Conservation (phyloP, 2,113 vertebrate species). For the Misgurnus mizolepis region DNA sequence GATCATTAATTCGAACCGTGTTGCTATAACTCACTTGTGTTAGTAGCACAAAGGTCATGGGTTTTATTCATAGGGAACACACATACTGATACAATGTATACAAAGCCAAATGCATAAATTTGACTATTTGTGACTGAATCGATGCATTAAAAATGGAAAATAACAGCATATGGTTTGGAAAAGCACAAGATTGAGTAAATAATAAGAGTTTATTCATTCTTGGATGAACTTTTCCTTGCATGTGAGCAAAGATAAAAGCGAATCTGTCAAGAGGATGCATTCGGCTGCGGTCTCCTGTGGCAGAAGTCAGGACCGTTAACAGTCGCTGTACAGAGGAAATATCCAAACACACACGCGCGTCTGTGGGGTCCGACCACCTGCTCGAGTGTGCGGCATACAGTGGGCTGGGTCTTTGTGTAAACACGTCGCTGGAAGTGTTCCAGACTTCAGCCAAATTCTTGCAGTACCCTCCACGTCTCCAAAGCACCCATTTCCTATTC, state of each 20-base stretch:
- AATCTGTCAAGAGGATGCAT: slow-evolving; percentile 12
- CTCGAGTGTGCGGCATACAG: slow-evolving; percentile 40
- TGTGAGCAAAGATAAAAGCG: not conserved
- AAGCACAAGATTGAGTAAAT: no score
- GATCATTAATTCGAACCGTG: no score
- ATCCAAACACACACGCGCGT: slow-evolving; percentile 29
- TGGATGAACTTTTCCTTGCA: not conserved
- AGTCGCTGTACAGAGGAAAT: slow-evolving; percentile 19
- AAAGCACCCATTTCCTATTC: slow-evolving; percentile 6
- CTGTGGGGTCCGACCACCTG: slow-evolving; percentile 56
- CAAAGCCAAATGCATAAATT: no score
- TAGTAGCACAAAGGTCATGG: no score
- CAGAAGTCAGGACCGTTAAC: slow-evolving; percentile 35
- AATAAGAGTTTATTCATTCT: no score
- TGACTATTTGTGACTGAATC: no score
- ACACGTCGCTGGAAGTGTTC: slow-evolving; percentile 47
- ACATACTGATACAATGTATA: no score
- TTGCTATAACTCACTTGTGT: no score
- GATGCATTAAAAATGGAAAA: no score
- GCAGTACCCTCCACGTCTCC: not conserved
- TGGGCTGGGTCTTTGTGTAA: slow-evolving; percentile 39
- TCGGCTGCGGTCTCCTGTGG: slow-evolving; percentile 38
- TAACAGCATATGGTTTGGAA: no score
- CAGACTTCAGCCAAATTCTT: slow-evolving; percentile 29
- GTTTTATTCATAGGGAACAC: no score